Conservation (phyloP, 2,113 vertebrate species). For the Podocnemis expansa region DNA sequence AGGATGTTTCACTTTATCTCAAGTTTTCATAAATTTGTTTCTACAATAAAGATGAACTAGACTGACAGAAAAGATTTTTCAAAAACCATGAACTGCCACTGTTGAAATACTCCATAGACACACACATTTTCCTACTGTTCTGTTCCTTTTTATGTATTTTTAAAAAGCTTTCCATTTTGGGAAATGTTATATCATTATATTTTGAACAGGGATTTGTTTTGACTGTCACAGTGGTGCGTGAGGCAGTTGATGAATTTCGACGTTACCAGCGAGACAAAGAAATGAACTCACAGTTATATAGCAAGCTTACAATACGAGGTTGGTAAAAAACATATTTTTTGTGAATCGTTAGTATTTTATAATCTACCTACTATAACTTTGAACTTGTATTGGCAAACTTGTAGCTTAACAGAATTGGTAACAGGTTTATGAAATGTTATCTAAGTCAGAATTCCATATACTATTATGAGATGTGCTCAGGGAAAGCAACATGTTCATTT, state of each 20-base stretch:
- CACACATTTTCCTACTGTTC: background rate
- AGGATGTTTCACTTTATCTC: background rate
- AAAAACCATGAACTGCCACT: background rate
- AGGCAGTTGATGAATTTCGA: conserved; percentile 93
- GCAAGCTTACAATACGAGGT: conserved; percentile 97
- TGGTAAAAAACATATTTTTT: conserved; percentile 44
- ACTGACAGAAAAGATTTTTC: background rate
- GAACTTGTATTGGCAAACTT: background rate
- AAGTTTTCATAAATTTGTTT: background rate
- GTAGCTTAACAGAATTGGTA: background rate
- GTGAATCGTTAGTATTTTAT: background rate
- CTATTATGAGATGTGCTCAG: background rate
- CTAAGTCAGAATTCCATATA: background rate
- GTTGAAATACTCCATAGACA: background rate
- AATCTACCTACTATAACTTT: background rate
- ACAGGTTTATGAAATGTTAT: background rate
- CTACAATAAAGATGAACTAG: background rate
- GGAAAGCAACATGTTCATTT: background rate
- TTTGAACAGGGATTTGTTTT: conserved; percentile 91
- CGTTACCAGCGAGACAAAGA: conserved; percentile 95
- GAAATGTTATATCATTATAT: conserved; percentile 44
- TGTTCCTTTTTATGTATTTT: background rate
- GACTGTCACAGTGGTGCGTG: conserved; percentile 91
- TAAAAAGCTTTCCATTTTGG: conserved; percentile 2
- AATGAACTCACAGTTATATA: conserved; percentile 97